Base-by-base conservation (phyloP, 1,140 invertebrate genomes). In the Tetramorium simillimum region DNA sequence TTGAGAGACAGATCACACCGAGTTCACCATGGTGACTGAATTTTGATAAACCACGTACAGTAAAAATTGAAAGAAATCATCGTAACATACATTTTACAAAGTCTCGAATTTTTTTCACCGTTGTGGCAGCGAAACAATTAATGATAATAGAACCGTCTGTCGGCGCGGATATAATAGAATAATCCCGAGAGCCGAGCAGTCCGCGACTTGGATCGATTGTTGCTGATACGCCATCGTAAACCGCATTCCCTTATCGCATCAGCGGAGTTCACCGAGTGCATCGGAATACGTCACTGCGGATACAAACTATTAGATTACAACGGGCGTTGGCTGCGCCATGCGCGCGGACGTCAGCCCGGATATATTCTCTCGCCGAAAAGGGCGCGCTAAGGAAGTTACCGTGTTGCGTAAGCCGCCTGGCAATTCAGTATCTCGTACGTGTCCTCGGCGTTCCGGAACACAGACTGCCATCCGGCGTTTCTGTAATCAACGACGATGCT, bases 231-330 rank as follows among this genome's bases (percentile, higher is more conserved):
- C 67, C 77, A 72, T 73, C 60, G 43, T 73, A 70, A 82, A 80
- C 70, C 69, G 58, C 81, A 70, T 88, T 84, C 86, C 86, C 53
- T 72, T 69, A 56, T 87, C 86, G 78, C 46, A 88, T 88, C 86
- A 77, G 73, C n/a, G 21, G 62, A 80, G 77, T 86, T 81, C 86
- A 81, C 76, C 56, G 62, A 49, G 24, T 88, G 58, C 62, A 51
- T 46, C 86, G 49, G 43, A 43, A 82, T 67, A 69, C 24, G 78
- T 88, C 86, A 58, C 53, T 24, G 37, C 73, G 78, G 70, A 88
- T 89, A 69, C 78, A 82, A 89, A 89, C 87, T 89, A 89, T 89
- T 89, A 80, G 86, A 89, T 89, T 88, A 88, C 86, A 89, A 76
- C 86, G 82, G 56, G 86, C 62, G 58, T 88, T 56, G 75, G 76